Base-by-base conservation (phyloP, 2,888 invertebrate genomes). In the Exephanes ischioxanthus region DNA sequence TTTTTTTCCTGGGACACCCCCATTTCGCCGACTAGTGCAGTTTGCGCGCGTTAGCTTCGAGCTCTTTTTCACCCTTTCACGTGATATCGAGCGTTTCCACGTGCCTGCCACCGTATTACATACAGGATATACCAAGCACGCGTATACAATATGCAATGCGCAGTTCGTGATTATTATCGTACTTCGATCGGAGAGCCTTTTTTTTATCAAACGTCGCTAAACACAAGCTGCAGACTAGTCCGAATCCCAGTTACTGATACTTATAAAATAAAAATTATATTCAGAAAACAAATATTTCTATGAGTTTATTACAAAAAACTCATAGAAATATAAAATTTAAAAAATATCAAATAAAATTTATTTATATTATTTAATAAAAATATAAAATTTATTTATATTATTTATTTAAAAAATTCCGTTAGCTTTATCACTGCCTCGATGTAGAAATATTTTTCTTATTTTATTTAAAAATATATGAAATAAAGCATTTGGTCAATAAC, bases 11-110 rank as follows among this genome's bases (percentile, higher is more conserved):
- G 37, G 26, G 19, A 48, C 19, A 41, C 30, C 22, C 2, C 67
- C 48, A n/a, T 30, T 22, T 3, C n/a, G 45, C 22, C 1, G 7
- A 19, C 19, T 19, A 53, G 53, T 48, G 61, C 71, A 66, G 37
- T 45, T 73, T 63, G 30, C 37, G 45, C 61, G 48, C 61, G 73
- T 63, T 19, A 26, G 30, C 45, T 26, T 45, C 45, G 26, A 41
- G 45, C 73, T 63, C 61, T 72, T 37, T 14, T 45, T 45, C 45
- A 45, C 45, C 45, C 11, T 45, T 45, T 26, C 22, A 58, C 22
- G 58, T 58, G 45, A 30, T 73, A 73, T 73, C 73, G 73, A 73
- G 7, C 73, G 61, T n/a, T 73, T 48, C 37, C 55, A 37, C 37
- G 55, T 37, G 26, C 19, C 61, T 26, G n/a, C 45, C 41, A 19